Conservation (phyloP, 1,140 invertebrate genomes). For the Leptinotarsa lineolata region DNA sequence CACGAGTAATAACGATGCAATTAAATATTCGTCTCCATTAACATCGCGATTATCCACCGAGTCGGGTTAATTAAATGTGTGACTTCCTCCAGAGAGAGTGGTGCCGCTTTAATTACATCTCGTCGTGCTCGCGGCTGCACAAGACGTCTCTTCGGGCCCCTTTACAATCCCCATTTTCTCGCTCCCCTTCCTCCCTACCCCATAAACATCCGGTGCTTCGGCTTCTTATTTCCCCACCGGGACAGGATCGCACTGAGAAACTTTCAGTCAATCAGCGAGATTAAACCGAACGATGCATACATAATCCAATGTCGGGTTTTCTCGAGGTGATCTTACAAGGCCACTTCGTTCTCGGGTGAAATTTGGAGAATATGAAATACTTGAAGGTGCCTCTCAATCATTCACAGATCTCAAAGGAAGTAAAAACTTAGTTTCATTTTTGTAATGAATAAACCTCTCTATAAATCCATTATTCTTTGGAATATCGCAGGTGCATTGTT, state of each 20-base stretch:
- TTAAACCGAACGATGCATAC: no score
- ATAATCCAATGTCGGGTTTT: no score
- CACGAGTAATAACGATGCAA: slow-evolving; percentile 42
- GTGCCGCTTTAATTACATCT: slow-evolving; percentile 39
- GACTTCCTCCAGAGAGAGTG: slow-evolving; percentile 26
- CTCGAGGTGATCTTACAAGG: no score
- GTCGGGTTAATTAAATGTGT: slow-evolving; percentile 43
- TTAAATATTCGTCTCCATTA: slow-evolving; percentile 53
- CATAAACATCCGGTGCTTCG: slow-evolving; percentile 14
- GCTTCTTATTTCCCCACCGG: neutral
- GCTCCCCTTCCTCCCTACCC: neutral
- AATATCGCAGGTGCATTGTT: no score
- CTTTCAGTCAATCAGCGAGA: no score
- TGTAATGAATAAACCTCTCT: no score
- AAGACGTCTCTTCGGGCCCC: slow-evolving; percentile 31
- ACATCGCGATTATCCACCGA: slow-evolving; percentile 48
- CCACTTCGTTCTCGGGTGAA: no score
- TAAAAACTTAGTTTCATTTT: no score
- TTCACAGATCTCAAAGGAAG: no score
- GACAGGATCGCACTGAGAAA: neutral
- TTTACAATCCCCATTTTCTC: slow-evolving; percentile 12
- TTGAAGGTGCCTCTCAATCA: no score
- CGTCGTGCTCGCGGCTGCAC: slow-evolving; percentile 36
- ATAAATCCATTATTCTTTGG: no score
- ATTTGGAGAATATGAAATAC: no score